Percentiles rank a stretch among this genome's conserved stretches.
These are phyloP conservation scores for Solenopsis invicta DNA, from an alignment of 1,140 invertebrate genomes.

Conservation along the genomic window DNA sequence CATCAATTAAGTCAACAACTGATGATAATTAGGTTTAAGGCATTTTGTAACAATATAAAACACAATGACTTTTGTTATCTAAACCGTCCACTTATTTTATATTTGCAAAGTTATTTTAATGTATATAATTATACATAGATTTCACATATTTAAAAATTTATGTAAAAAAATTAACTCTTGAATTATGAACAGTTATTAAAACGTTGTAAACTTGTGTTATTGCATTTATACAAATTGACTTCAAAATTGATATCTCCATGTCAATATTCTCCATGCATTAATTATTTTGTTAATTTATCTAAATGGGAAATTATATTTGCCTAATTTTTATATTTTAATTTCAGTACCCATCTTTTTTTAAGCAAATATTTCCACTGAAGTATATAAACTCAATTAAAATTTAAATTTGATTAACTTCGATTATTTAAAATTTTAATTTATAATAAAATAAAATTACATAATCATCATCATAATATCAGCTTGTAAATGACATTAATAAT, in stretches of 20 bases:
- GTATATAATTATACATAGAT: conserved; percentile 53
- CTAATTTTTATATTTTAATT: conserved; percentile 14
- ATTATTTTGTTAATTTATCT: conserved; percentile 10
- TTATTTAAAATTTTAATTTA: too few species aligned
- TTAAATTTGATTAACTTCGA: too few species aligned
- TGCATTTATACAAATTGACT: conserved; percentile 12
- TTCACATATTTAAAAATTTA: conserved; percentile 55
- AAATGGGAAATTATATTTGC: neutral
- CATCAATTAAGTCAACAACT: conserved; percentile 63
- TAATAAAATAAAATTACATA: too few species aligned
- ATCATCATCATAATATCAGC: too few species aligned
- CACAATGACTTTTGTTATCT: conserved; percentile 70
- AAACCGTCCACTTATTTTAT: conserved; percentile 77
- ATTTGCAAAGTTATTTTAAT: conserved; percentile 4
- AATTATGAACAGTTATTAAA: neutral
- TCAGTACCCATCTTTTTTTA: neutral
- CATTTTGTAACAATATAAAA: conserved; percentile 69
- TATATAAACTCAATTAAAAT: neutral
- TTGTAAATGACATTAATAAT: too few species aligned
- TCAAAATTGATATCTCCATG: neutral
- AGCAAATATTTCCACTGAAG: neutral
- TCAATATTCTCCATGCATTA: conserved; percentile 7
- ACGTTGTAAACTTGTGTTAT: conserved; percentile 29
- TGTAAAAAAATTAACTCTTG: conserved; percentile 2
- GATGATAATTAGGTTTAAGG: conserved; percentile 63